These are phyloP conservation scores for Sphecodes monilicornis DNA, from an alignment of 2,888 invertebrate genomes.

Conservation along the genomic window DNA sequence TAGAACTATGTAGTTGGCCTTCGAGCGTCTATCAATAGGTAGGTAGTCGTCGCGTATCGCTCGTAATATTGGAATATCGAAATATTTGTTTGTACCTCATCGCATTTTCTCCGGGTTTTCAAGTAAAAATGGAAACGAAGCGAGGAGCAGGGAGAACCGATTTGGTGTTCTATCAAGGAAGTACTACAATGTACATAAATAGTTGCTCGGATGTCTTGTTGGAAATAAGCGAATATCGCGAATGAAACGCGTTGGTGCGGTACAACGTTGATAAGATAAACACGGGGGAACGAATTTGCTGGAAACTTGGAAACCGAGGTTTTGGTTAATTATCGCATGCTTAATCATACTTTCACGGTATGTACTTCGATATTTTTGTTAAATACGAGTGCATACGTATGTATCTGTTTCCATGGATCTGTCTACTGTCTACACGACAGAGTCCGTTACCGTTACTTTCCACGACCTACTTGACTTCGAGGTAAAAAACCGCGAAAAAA, in stretches of 20 bases:
- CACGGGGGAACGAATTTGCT: neutral
- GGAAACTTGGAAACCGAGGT: neutral
- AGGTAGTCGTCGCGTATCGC: slow-evolving; percentile 16
- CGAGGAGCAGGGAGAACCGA: neutral
- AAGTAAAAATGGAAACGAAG: neutral
- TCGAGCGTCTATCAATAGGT: slow-evolving; percentile 38
- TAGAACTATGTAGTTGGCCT: slow-evolving; percentile 52
- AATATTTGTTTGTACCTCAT: neutral
- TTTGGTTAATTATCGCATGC: neutral
- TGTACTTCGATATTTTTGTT: neutral
- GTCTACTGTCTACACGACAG: neutral
- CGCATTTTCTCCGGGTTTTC: neutral
- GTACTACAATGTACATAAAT: neutral
- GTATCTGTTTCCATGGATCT: neutral
- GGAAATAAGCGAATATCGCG: neutral
- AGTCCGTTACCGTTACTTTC: neutral
- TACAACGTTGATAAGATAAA: slow-evolving; percentile 19
- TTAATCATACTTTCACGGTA: neutral
- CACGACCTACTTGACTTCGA: neutral
- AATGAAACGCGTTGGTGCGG: neutral
- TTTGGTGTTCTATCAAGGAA: neutral
- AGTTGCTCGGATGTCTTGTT: neutral
- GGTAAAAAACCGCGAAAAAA: neutral
- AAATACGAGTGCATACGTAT: neutral
- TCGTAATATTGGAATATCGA: neutral